phyloP scores from a whole-genome alignment of 2,797 vertebrate genomes.

The Meriones psammophilus region DNA sequence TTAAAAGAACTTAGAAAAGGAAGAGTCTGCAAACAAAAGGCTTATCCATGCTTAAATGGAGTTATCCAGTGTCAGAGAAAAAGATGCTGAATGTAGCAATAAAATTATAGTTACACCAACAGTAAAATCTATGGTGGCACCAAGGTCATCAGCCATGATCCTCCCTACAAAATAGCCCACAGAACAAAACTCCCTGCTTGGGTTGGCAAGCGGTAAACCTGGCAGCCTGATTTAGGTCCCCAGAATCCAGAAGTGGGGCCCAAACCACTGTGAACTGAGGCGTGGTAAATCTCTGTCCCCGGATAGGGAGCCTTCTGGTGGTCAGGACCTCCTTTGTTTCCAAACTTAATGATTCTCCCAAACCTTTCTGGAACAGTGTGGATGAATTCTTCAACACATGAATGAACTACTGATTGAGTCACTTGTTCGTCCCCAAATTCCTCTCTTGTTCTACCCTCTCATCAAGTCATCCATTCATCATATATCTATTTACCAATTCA shows the following conservation, averaged over 20 bases:
- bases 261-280: background rate
- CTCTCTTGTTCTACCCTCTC: too few relatives aligned
- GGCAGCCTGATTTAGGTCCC: background rate
- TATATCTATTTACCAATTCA: background rate
- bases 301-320: background rate
- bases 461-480: background rate
- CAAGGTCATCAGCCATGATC: background rate
- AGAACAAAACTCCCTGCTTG: background rate
- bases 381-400: background rate
- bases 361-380: background rate
- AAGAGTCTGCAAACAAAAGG: background rate
- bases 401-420: background rate
- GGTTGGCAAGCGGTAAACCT: background rate
- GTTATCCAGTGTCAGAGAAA: background rate
- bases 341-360: background rate
- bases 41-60: conserved; percentile 6
- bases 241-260: background rate
- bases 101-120: background rate
- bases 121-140: background rate
- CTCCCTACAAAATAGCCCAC: background rate
- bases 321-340: background rate
- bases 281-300: background rate
- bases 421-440: background rate
- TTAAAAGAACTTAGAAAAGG: background rate
- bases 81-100: background rate